Conservation (phyloP, 2,113 vertebrate species). For the Empidonax traillii region DNA sequence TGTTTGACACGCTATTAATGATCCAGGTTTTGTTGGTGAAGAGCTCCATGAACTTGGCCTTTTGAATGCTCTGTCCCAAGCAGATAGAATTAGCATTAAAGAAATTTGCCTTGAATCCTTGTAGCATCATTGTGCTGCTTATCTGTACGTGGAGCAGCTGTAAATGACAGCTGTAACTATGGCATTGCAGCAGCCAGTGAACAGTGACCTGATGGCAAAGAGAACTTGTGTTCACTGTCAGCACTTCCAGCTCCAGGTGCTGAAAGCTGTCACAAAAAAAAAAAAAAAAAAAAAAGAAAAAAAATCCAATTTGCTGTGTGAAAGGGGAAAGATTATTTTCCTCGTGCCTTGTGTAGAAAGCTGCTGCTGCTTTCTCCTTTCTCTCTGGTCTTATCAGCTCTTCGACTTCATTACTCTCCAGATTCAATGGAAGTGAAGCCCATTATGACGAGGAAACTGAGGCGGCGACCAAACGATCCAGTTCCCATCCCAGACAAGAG, state of each 20-base stretch:
- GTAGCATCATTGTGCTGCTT: background rate
- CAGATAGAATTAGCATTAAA: background rate
- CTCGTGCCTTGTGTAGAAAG: background rate
- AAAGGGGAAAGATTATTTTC: background rate
- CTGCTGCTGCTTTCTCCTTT: background rate
- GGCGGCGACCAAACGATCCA: conserved; percentile 93
- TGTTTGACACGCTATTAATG: background rate
- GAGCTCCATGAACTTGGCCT: background rate
- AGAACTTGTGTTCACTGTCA: background rate
- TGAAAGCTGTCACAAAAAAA: background rate
- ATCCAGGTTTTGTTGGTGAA: background rate
- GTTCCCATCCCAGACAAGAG: conserved; percentile 98
- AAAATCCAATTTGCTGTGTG: background rate
- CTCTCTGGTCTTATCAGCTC: background rate
- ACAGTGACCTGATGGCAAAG: background rate
- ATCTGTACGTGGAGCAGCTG: background rate
- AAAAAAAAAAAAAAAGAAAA: background rate
- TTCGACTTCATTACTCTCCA: conserved; percentile 58
- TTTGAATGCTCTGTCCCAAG: background rate
- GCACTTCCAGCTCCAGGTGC: background rate
- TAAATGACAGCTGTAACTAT: background rate
- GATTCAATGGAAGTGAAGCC: conserved; percentile 99
- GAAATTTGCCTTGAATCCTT: background rate
- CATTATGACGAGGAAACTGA: conserved; percentile 95
- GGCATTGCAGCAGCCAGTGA: background rate